Base-by-base conservation (phyloP, 1,140 invertebrate genomes). In the Drosophila nebulosa region DNA sequence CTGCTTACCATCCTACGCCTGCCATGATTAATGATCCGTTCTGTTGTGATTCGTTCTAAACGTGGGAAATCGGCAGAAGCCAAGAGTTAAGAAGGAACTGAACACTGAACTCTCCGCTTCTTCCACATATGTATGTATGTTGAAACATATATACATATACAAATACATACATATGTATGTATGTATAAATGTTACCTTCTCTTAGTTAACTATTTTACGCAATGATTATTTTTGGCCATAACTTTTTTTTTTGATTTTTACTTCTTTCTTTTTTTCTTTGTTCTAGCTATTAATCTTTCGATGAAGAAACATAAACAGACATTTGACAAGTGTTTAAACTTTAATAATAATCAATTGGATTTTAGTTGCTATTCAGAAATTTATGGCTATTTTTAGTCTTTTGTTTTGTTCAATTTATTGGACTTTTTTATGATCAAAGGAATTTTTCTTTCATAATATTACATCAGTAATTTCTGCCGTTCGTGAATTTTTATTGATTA, bases 31-130 rank as follows among this genome's bases (percentile, higher is more conserved):
- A 89, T 89, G 86, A 89, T 89, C 81, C 88, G 86, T 89, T 90
- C 75, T 90, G 88, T 86, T 83, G 81, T 89, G 86, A 90, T 89
- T 86, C 81, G 83, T 88, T 89, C 86, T 89, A 90, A 89, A 89
- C 86, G 86, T 89, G 86, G 86, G 86, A 89, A 89, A 89, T 90
- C 78, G 76, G 78, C 73, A 86, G 70, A 71, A 78, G 71, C 53
- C 27, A 35, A 73, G 70, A 69, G 52, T 73, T 74, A 64, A 56
- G 60, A 67, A 66, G 70, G 32, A 22, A 62, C 60, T 65, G 63
- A 64, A 50, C 58, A 22, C 36, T 22, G 22, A 65, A 59, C 52
- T 56, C 30, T 32, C 3, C 35, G 35, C 50, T 24, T 52, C 42
- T 62, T n/a, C 3, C 21, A 46, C 18, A 14, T 42, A 18, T 18